Evolutionary conservation across 1,140 invertebrate species (phyloP).

Genomic region (Dendrolimus punctatus): DNA sequence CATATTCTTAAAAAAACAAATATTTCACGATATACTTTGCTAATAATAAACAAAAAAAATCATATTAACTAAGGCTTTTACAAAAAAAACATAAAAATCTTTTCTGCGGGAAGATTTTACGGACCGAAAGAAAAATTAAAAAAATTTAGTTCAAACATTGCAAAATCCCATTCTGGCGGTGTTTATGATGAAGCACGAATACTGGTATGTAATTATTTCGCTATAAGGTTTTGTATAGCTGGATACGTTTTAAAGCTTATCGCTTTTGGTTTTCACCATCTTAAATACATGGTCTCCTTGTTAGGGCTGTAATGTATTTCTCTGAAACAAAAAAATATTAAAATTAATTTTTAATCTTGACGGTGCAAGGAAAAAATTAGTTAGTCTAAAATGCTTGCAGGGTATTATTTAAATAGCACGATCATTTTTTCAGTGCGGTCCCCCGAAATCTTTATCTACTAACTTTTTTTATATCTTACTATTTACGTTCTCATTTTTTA

Average conservation of each 20-base stretch:
- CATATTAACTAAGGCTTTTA: no score
- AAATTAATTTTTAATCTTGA: not conserved
- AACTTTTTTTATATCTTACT: no score
- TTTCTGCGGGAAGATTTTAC: constrained; percentile 4
- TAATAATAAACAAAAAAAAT: no score
- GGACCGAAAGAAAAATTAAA: constrained; percentile 7
- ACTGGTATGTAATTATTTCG: constrained; percentile 47
- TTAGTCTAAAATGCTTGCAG: constrained; percentile 16
- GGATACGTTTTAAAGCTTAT: constrained; percentile 22
- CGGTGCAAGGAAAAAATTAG: not conserved
- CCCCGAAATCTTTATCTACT: constrained; percentile 10
- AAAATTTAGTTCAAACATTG: constrained; percentile 22
- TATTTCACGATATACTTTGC: no score
- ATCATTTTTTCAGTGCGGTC: constrained; percentile 23
- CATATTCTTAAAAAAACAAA: no score
- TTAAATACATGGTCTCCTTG: constrained; percentile 53
- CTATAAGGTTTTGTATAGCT: constrained; percentile 21
- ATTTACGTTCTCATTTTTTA: no score
- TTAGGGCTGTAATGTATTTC: constrained; percentile 53
- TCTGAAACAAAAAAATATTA: constrained; percentile 47
- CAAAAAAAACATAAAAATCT: no score
- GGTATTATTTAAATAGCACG: constrained; percentile 14
- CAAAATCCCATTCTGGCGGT: constrained; percentile 52
- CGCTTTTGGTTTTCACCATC: constrained; percentile 36
- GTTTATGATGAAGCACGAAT: constrained; percentile 61